Percentiles rank a stretch among this genome's conserved stretches.
These are phyloP conservation scores for Formicarius rufipectus DNA, from an alignment of 2,113 vertebrate species.

Conservation along the genomic window DNA sequence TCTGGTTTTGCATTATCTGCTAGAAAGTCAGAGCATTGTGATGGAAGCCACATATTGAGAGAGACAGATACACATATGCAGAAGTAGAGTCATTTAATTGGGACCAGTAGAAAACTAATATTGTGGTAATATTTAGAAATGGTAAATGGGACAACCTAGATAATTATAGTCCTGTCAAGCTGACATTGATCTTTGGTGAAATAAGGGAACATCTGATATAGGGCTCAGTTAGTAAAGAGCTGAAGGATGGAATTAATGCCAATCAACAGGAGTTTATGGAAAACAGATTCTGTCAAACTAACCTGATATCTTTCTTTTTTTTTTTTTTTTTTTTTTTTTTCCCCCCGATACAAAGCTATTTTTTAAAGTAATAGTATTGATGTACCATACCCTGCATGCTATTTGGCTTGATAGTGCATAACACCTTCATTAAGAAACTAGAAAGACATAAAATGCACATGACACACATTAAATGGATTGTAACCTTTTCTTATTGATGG, in stretches of 20 bases:
- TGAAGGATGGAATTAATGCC: conserved; percentile 60
- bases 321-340: too few relatives aligned
- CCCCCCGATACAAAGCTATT: too few relatives aligned
- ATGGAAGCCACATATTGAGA: not conserved
- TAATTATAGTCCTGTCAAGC: conserved; percentile 57
- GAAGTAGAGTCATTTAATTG: conserved; percentile 42
- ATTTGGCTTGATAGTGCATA: not conserved
- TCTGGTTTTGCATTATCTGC: not conserved
- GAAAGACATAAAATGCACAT: conserved; percentile 4
- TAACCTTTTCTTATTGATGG: not conserved
- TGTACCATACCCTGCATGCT: not conserved
- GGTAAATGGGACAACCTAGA: conserved; percentile 33
- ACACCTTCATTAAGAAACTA: not conserved
- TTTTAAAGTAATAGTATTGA: conserved; percentile 23
- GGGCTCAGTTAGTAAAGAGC: conserved; percentile 12
- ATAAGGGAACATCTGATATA: conserved; percentile 43
- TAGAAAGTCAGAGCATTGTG: conserved; percentile 3
- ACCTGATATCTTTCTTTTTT: not conserved
- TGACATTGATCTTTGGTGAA: conserved; percentile 41
- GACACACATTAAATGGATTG: not conserved
- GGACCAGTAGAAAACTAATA: conserved; percentile 44
- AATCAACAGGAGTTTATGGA: conserved; percentile 57
- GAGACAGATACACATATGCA: not conserved
- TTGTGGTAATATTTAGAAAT: conserved; percentile 59
- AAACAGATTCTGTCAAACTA: conserved; percentile 62